These are phyloP conservation scores for Tragelaphus buxtoni DNA, from an alignment of 2,113 vertebrate genomes.

Conservation along the genomic window DNA sequence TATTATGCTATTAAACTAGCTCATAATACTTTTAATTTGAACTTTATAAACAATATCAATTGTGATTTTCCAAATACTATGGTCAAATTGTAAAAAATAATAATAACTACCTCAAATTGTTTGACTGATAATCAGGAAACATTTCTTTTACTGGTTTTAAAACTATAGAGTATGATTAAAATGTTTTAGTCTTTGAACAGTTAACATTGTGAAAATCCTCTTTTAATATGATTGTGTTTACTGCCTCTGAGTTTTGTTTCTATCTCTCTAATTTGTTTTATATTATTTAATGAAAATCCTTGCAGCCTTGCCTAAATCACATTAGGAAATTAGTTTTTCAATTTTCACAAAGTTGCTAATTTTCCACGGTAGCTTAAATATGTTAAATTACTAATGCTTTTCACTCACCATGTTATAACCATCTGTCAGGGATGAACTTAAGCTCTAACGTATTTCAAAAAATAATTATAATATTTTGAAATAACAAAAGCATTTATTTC, in stretches of 20 bases:
- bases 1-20: background rate
- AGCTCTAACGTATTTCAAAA: background rate
- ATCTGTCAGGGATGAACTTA: conserved; percentile 38
- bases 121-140: no score
- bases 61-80: no score
- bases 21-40: background rate
- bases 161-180: no score
- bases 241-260: conserved; percentile 3
- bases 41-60: background rate
- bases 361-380: conserved; percentile 61
- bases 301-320: conserved; percentile 20
- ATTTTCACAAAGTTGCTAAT: conserved; percentile 57
- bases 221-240: conserved; percentile 35
- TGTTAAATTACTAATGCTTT: conserved; percentile 60
- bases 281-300: conserved; percentile 60
- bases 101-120: no score
- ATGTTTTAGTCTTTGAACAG: no score
- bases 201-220: conserved; percentile 10
- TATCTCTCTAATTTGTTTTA: conserved; percentile 51
- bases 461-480: conserved; percentile 26
- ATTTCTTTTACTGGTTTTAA: no score
- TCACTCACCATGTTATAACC: conserved; percentile 33
- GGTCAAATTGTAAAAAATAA: no score
- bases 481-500: background rate
- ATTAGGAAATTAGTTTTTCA: conserved; percentile 62